Evolutionary conservation across 1,140 invertebrate genomes (phyloP).

Genomic region (Pseudomyrmex cubaensis): DNA sequence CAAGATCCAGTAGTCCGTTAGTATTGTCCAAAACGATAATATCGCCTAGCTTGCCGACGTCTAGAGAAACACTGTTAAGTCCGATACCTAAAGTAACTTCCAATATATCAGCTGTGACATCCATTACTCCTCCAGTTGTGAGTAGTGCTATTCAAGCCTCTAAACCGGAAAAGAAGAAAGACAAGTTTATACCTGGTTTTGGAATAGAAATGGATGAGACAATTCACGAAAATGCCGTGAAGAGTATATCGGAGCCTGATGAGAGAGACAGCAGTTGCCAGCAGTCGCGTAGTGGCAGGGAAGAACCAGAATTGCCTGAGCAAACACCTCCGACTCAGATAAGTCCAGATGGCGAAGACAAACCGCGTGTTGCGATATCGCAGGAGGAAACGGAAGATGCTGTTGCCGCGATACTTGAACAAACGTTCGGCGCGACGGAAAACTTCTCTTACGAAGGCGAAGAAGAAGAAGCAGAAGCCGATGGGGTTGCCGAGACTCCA

Average conservation of each 20-base stretch:
- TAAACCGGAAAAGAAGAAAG: slow-evolving; percentile 85
- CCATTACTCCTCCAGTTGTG: slow-evolving; percentile 82
- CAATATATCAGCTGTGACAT: slow-evolving; percentile 70
- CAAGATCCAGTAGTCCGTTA: slow-evolving; percentile 81
- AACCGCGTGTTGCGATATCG: slow-evolving; percentile 93
- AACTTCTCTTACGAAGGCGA: slow-evolving; percentile 86
- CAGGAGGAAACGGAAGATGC: slow-evolving; percentile 97
- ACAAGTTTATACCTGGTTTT: slow-evolving; percentile 90
- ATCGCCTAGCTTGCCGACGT: slow-evolving; percentile 80
- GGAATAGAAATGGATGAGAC: slow-evolving; percentile 89
- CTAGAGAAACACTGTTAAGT: slow-evolving; percentile 85
- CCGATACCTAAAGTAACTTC: slow-evolving; percentile 86
- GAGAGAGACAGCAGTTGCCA: slow-evolving; percentile 82
- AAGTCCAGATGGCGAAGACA: slow-evolving; percentile 86
- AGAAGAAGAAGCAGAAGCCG: slow-evolving; percentile 80
- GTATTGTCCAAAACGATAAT: slow-evolving; percentile 76
- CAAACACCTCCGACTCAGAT: slow-evolving; percentile 79
- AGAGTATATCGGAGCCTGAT: slow-evolving; percentile 89
- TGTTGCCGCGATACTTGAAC: slow-evolving; percentile 93
- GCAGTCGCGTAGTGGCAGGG: slow-evolving; percentile 77
- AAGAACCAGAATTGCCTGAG: slow-evolving; percentile 77
- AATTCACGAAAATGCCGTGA: slow-evolving; percentile 92
- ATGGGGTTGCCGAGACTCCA: slow-evolving; percentile 79
- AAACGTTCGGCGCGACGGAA: slow-evolving; percentile 90
- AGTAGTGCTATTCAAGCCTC: slow-evolving; percentile 67